These are phyloP conservation scores for Halcyon badia DNA, from an alignment of 2,797 vertebrate genomes.

Conservation along the genomic window DNA sequence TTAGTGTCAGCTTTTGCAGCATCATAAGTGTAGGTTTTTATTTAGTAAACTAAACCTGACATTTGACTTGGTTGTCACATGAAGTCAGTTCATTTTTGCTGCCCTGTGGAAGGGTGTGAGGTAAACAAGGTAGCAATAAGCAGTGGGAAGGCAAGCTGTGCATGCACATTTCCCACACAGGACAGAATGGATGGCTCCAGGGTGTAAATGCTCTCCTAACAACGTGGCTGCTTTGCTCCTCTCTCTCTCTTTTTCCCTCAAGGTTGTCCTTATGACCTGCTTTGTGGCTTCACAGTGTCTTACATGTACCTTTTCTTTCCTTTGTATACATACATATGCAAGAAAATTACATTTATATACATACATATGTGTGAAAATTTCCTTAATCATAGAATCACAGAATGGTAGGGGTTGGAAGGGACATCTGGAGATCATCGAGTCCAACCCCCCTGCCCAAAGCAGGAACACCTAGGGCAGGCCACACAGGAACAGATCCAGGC, in stretches of 20 bases:
- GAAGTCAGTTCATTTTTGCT: not conserved
- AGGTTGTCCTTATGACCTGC: not conserved
- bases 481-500: no score
- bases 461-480: no score
- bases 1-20: not conserved
- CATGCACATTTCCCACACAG: rapidly evolving
- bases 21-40: not conserved
- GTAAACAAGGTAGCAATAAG: not conserved
- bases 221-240: not conserved
- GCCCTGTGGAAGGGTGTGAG: not conserved
- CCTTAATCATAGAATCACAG: not conserved
- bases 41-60: not conserved
- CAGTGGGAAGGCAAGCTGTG: not conserved
- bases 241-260: not conserved
- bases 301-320: not conserved
- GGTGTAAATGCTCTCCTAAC: not conserved
- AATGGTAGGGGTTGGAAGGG: no score
- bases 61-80: not conserved
- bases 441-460: no score
- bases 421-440: no score
- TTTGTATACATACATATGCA: not conserved
- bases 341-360: not conserved
- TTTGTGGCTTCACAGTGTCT: not conserved
- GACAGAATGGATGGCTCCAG: not conserved
- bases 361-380: not conserved